Percentiles rank a stretch among this genome's conserved stretches.
phyloP scores from a whole-genome alignment of 2,888 invertebrate genomes.

The Pammene aurita region DNA sequence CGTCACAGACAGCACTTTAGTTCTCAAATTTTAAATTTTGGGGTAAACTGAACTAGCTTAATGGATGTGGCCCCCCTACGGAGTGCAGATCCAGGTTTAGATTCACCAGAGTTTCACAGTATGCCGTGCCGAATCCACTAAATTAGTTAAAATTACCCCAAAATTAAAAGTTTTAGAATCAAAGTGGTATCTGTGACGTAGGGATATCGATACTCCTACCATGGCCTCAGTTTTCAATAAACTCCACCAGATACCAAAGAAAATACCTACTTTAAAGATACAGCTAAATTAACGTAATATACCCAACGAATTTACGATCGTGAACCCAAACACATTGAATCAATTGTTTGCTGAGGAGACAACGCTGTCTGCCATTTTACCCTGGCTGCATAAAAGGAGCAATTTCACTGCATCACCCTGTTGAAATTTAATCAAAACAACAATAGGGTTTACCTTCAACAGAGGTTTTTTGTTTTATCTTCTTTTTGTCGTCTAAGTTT shows the following conservation, averaged over 20 bases:
- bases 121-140: no score
- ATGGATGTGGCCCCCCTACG: no score
- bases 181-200: no score
- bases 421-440: constrained; percentile 80
- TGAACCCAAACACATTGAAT: constrained; percentile 21
- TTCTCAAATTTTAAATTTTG: no score
- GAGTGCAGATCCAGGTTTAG: no score
- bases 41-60: no score
- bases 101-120: no score
- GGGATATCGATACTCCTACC: no score
- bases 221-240: not conserved
- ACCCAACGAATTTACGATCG: constrained; percentile 16
- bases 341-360: constrained; percentile 33
- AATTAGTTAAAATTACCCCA: no score
- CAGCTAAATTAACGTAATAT: not conserved
- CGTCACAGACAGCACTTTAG: no score
- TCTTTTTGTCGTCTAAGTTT: constrained; percentile 53
- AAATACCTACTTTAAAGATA: not conserved
- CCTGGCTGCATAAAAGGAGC: constrained; percentile 64
- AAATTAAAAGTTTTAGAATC: no score
- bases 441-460: constrained; percentile 67
- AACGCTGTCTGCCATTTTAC: constrained; percentile 54
- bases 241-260: no score
- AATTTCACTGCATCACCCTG: constrained; percentile 64
- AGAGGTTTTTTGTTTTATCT: constrained; percentile 44